Evolutionary conservation across 2,888 invertebrate species (phyloP), one percentile per base, ranked within the genome.

Genomic region (Ariolimax columbianus): DNA sequence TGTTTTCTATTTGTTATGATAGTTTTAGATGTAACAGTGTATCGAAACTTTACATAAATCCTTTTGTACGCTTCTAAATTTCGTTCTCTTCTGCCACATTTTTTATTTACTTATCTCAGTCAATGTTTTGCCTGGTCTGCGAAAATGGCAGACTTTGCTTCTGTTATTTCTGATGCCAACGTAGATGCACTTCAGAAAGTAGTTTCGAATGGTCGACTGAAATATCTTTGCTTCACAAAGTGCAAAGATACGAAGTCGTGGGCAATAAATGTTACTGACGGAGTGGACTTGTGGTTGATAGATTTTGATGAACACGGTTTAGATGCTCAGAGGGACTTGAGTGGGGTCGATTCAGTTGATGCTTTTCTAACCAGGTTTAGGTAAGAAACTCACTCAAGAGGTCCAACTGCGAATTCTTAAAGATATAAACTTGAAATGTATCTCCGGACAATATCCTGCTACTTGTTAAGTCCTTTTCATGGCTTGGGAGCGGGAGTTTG

Each of bases 281-380:
- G 93, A 6, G 84, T 90, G 9, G 89, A 92, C 26, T 86, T 92
- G n/a, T 93, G 92, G 92, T 87, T 88, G 73, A 78, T 87, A 0
- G 91, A 91, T 66, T 77, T 91, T 55, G 92, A 91, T 83, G 89
- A 89, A 47, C 90, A 91, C 17, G 92, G 91, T 30, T 80, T 91
- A 14, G 91, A 93, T 19, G 89, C 91, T 2, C 87, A 89, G 23
- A 87, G 89, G 85, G 92, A 93, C 78, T 84, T 91, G 19, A 89
- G 89, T 51, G 90, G 90, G 38, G 88, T 90, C 23, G 89, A 85
- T 79, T 86, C 89, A 6, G 81, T 88, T 40, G 91, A 92, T 33
- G 88, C 91, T 23, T 91, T 90, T 82, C 87, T 92, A 11, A 82
- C 87, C 0, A 89, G 89, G 86, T 89, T 93, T 77, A 92, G 91